Conservation (phyloP, 1,140 invertebrate species). For the Belonocnema kinseyi region DNA sequence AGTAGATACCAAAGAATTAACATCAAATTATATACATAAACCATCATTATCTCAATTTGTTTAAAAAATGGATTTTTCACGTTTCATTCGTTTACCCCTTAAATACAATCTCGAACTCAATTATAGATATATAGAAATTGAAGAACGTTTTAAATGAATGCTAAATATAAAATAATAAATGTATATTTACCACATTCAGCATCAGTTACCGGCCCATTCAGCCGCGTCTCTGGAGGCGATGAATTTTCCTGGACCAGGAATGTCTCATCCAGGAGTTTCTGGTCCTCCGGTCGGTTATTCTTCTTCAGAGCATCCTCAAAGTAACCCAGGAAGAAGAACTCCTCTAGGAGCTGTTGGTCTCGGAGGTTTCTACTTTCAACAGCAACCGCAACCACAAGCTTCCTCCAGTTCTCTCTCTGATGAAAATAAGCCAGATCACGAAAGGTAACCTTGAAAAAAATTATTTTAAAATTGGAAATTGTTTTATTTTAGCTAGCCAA, state of each 20-base stretch:
- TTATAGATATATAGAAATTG: neutral
- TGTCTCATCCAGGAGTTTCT: constrained; percentile 61
- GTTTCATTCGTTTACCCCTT: too few relatives aligned
- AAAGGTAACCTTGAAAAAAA: constrained; percentile 59
- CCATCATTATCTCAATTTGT: too few relatives aligned
- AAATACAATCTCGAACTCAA: too few relatives aligned
- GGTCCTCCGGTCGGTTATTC: constrained; percentile 60
- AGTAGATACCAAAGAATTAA: too few relatives aligned
- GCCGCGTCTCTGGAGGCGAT: constrained; percentile 63
- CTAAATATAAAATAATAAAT: neutral
- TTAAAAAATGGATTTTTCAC: too few relatives aligned
- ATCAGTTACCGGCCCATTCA: constrained; percentile 62
- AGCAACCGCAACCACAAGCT: constrained; percentile 74
- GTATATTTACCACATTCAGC: constrained; percentile 45
- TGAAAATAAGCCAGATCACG: constrained; percentile 85
- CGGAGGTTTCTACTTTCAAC: constrained; percentile 86
- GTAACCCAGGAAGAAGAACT: constrained; percentile 84
- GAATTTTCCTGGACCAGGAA: constrained; percentile 61
- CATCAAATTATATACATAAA: too few relatives aligned
- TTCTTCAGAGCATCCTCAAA: constrained; percentile 77
- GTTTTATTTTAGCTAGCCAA: too few relatives aligned
- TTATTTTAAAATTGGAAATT: neutral
- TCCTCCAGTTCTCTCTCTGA: constrained; percentile 79
- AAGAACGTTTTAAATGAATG: neutral
- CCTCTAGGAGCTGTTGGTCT: constrained; percentile 88